Evolutionary conservation across 2,113 vertebrate genomes (phyloP), one percentile per base, ranked within the genome.

Genomic region (Python bivittatus): DNA sequence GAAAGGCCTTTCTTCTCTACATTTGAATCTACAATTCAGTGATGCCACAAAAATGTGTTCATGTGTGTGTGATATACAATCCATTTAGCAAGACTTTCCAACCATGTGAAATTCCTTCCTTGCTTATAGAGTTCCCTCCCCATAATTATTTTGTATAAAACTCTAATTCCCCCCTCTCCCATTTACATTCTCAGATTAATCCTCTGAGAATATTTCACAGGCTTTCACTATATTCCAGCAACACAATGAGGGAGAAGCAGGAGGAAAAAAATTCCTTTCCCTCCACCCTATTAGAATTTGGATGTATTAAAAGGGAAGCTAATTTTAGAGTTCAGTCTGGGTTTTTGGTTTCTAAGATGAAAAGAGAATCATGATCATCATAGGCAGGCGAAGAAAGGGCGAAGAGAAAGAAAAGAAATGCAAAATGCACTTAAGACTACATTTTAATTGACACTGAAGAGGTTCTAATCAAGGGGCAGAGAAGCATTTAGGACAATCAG

Each of bases 401-500:
- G 61, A 23, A 9, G 4, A 53, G 22, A 42, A 42, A 42, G 72
- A 10, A 79, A 58, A 92, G 86, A 84, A 79, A 88, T 38, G 72
- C 68, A 84, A 56, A 83, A 53, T 88, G 86, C 15, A 23, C 87
- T 88, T 86, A 88, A 79, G 54, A 84, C 86, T 88, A 83, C 68
- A 11, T 58, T 92, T 92, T 92, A 92, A 92, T 92, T 92, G 91
- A 83, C 91, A 92, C 56, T 84, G 54, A 58, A 84, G 86, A 84
- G 42, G 29, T 84, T 88, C 91, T 88, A 92, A 92, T 92, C 91
- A 92, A 56, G 86, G 86, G 91, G 42, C 91, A 60, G 54, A 84
- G 79, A 85, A 91, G 90, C 90, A 61, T 91, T 91, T 48, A 91
- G 90, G 90, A 91, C 68, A 92, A 92, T 88, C 86, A 92, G 68